Conservation (phyloP, 1,140 invertebrate genomes). For the Scaptomyza pallida region DNA sequence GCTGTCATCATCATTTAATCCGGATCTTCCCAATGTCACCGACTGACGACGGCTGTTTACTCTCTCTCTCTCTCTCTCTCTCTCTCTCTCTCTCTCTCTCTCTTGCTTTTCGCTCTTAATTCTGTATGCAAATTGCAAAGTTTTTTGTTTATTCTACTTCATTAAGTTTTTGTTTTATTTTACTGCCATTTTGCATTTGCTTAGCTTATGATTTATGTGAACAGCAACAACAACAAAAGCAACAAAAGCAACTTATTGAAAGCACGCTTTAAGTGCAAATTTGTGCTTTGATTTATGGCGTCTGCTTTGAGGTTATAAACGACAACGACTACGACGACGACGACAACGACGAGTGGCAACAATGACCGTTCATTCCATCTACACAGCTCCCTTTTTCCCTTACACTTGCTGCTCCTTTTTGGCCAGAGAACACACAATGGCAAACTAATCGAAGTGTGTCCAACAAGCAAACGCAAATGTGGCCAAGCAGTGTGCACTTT, state of each 20-base stretch:
- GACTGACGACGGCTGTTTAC: conserved; percentile 2
- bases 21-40: conserved; percentile 22
- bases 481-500: conserved; percentile 54
- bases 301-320: conserved; percentile 71
- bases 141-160: conserved; percentile 44
- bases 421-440: conserved; percentile 37
- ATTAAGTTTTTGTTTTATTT: conserved; percentile 45
- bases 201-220: conserved; percentile 60
- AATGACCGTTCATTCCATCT: conserved; percentile 55
- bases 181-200: conserved; percentile 2
- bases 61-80: not conserved
- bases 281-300: conserved; percentile 73
- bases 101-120: conserved; percentile 8
- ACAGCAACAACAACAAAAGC: conserved; percentile 27
- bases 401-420: conserved; percentile 7
- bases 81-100: conserved; percentile 8
- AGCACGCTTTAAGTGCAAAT: conserved; percentile 74
- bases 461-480: conserved; percentile 40
- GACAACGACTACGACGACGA: conserved; percentile 23
- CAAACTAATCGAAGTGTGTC: conserved; percentile 62
- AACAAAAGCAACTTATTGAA: conserved; percentile 63
- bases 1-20: conserved; percentile 12
- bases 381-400: not conserved
- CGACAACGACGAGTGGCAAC: conserved; percentile 46
- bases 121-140: conserved; percentile 39